Conservation (phyloP, 2,113 vertebrate species). For the Megaceryle torquata region DNA sequence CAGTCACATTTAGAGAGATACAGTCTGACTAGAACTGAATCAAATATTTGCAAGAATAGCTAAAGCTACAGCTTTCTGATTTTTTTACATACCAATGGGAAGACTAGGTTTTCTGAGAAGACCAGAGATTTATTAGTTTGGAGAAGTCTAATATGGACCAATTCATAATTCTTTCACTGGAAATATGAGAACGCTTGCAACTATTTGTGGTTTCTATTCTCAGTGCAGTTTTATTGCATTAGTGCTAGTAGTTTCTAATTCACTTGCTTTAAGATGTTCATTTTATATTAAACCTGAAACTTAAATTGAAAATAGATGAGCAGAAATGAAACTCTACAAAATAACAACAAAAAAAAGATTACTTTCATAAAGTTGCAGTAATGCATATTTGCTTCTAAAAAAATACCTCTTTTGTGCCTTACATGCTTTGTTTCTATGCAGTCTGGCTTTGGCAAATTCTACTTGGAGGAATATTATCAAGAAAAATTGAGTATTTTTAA, state of each 20-base stretch:
- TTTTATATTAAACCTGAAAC: neutral
- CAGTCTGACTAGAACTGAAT: neutral
- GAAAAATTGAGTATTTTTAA: neutral
- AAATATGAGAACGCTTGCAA: neutral
- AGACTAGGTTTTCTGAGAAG: neutral
- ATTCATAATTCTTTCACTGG: neutral
- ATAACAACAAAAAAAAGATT: neutral
- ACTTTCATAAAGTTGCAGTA: neutral
- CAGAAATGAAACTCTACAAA: neutral
- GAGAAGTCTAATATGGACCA: neutral
- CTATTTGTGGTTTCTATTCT: neutral
- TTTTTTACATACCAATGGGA: neutral
- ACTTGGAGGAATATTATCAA: neutral
- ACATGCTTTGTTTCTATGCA: neutral
- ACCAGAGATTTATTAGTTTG: neutral
- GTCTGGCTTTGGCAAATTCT: neutral
- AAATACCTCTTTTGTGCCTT: neutral
- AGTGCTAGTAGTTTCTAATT: neutral
- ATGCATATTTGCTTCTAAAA: neutral
- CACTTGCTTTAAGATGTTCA: neutral
- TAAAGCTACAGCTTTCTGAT: neutral
- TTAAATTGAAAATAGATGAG: neutral
- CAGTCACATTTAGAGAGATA: neutral
- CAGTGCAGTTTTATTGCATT: neutral
- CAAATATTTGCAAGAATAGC: neutral